Conservation (phyloP, 2,113 vertebrate species). For the Pelecanus crispus region DNA sequence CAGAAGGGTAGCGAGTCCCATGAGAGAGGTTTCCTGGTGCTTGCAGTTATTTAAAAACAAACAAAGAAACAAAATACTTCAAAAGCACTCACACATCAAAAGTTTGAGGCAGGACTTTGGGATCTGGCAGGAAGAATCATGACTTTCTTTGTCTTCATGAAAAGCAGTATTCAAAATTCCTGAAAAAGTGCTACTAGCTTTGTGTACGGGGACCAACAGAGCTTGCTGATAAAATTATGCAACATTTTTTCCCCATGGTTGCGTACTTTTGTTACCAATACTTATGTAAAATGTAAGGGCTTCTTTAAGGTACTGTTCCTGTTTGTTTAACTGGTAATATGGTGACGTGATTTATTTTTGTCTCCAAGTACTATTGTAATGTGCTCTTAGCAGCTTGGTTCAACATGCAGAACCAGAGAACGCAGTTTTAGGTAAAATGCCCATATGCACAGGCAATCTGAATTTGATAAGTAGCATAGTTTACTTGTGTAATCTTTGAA, state of each 20-base stretch:
- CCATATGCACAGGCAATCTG: background rate
- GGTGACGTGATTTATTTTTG: background rate
- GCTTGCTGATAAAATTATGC: background rate
- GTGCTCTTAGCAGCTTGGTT: background rate
- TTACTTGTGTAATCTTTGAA: background rate
- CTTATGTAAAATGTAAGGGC: background rate
- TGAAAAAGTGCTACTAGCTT: background rate
- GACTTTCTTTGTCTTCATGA: background rate
- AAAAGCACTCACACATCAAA: background rate
- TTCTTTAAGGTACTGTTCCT: background rate
- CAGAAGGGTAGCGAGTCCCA: background rate
- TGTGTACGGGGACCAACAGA: background rate
- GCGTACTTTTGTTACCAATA: background rate
- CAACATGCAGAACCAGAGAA: background rate
- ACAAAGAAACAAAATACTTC: background rate
- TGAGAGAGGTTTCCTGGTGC: background rate
- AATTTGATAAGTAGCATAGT: background rate
- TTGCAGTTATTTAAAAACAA: background rate
- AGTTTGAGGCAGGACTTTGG: background rate
- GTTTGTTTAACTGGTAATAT: background rate
- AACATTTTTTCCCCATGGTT: background rate
- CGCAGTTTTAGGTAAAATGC: background rate
- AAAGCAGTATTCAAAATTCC: background rate
- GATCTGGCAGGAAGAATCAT: background rate
- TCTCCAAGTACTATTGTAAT: background rate